A percentile compares a stretch with the other conserved stretches of the same genome.
Conservation (phyloP, 2,113 vertebrate genomes). For the Microtus richardsoni region DNA sequence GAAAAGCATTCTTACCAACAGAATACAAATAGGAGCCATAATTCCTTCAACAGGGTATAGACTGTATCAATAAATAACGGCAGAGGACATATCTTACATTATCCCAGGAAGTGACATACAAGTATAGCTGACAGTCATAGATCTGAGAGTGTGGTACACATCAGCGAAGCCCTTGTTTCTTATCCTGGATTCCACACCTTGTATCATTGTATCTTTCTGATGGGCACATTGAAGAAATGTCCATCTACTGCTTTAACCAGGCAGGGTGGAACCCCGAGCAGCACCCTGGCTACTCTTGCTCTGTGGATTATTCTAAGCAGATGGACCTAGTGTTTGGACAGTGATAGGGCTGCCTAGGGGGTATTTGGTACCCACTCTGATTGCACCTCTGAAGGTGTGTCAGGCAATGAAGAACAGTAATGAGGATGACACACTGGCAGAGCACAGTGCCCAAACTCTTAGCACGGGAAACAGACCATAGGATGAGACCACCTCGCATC, state of each 20-base stretch:
- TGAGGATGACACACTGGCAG: neutral
- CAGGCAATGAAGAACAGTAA: too few species aligned
- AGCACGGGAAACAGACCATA: neutral
- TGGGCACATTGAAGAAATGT: neutral
- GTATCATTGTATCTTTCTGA: neutral
- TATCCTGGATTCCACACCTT: neutral
- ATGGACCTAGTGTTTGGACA: neutral
- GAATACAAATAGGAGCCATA: neutral
- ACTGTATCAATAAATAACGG: neutral
- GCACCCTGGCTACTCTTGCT: neutral
- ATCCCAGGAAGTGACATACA: neutral
- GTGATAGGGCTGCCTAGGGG: neutral
- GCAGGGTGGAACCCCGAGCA: neutral
- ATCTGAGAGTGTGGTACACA: neutral
- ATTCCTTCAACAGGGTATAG: neutral
- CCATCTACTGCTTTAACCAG: neutral
- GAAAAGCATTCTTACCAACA: neutral
- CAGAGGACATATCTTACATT: neutral
- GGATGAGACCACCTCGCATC: neutral
- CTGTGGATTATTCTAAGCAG: neutral
- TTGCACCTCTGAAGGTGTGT: neutral
- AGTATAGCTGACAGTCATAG: too few species aligned
- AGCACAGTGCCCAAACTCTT: neutral
- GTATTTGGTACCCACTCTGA: neutral
- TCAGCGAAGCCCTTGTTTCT: neutral